A percentile compares a stretch with the other conserved stretches of the same genome.
phyloP scores from a whole-genome alignment of 1,140 invertebrate species.

The Lithobius niger region DNA sequence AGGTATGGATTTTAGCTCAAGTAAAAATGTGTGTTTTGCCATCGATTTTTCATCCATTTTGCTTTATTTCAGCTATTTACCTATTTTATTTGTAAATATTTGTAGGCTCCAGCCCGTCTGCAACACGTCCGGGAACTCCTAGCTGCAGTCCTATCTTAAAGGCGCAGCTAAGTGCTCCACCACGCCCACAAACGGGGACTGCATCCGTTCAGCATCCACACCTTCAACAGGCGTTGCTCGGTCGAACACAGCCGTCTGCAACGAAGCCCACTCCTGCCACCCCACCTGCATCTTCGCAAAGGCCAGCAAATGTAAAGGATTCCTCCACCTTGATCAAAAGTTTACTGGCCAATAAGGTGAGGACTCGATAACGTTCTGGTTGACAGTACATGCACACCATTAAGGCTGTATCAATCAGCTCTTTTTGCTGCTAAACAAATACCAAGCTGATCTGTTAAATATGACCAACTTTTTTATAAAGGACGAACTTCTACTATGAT shows the following conservation, averaged over 20 bases:
- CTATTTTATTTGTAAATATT: no score
- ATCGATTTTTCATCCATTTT: no score
- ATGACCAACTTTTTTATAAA: neutral
- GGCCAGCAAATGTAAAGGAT: neutral
- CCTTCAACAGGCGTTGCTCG: conserved; percentile 4
- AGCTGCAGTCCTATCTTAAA: conserved; percentile 47
- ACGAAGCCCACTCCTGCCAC: conserved; percentile 10
- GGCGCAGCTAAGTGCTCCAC: conserved; percentile 56
- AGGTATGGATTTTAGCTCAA: no score
- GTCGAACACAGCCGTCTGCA: conserved; percentile 1
- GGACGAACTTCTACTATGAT: neutral
- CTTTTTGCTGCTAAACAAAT: neutral
- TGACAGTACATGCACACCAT: neutral
- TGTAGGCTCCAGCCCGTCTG: no score
- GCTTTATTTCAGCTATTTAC: no score
- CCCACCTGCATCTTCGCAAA: conserved; percentile 8
- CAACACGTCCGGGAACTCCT: no score
- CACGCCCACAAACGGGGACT: conserved; percentile 35
- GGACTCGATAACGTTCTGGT: neutral
- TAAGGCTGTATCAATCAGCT: neutral
- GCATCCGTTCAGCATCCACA: conserved; percentile 11
- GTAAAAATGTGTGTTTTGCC: no score
- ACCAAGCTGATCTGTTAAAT: neutral
- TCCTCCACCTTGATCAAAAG: conserved; percentile 63
- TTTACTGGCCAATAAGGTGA: conserved; percentile 68